Evolutionary conservation across 1,140 invertebrate genomes (phyloP).

Genomic region (Lordiphosa clarofinis): DNA sequence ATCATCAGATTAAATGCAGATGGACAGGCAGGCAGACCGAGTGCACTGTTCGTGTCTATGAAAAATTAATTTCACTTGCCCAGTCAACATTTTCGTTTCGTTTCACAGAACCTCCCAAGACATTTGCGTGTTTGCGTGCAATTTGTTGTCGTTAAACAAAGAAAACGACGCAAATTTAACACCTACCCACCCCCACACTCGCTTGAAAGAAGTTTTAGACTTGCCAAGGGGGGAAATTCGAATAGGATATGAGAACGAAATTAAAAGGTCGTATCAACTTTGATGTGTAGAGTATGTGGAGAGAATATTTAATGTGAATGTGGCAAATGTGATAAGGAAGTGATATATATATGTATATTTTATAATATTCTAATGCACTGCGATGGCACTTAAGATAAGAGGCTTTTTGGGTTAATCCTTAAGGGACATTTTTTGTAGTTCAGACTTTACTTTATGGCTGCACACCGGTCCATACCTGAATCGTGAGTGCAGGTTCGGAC

Average conservation of each 20-base stretch:
- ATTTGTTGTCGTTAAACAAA: conserved; percentile 58
- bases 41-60: conserved; percentile 56
- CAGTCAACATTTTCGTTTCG: conserved; percentile 20
- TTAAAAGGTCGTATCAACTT: conserved; percentile 17
- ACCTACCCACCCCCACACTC: conserved; percentile 26
- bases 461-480: too few species aligned
- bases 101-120: conserved; percentile 5
- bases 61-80: conserved; percentile 55
- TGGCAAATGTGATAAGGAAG: too few species aligned
- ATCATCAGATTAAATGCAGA: conserved; percentile 37
- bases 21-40: conserved; percentile 9
- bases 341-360: too few species aligned
- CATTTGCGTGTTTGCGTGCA: conserved; percentile 56
- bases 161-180: conserved; percentile 64
- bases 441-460: too few species aligned
- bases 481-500: too few species aligned
- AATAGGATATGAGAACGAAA: conserved; percentile 1
- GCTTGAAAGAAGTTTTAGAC: conserved; percentile 24
- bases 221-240: conserved; percentile 3
- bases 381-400: too few species aligned
- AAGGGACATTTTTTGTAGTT: too few species aligned
- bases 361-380: too few species aligned
- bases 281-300: too few species aligned
- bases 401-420: too few species aligned
- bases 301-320: too few species aligned